Base-by-base conservation (phyloP, 2,113 vertebrate genomes). In the Sminthopsis crassicaudata region DNA sequence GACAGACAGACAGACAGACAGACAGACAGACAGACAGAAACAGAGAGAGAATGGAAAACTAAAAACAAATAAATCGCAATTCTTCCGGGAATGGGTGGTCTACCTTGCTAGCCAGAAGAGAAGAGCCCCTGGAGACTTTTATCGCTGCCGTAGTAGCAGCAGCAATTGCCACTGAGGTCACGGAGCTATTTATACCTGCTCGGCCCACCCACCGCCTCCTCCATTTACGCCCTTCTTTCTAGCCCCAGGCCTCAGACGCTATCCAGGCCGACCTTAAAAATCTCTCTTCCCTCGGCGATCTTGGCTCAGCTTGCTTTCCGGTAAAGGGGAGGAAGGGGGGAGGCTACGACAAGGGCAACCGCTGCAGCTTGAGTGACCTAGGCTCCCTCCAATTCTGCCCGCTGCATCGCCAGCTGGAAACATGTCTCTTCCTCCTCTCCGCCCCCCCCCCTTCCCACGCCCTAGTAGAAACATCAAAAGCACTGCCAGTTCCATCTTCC, bases 161-260 rank as follows among this genome's bases (percentile, higher is more conserved):
- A 84, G 92, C 93, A 0, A 92, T 90, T 76, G 91, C 93, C 1
- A 93, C 96, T 42, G 94, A 96, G 94, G 96, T 94, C 95, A 91
- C 94, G 53, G 60, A 95, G 96, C 97, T 97, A 97, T 97, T 97
- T 97, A 98, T 98, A 98, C 95, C 90, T 46, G 95, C 95, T 76
- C 96, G 97, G 97, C 96, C 97, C 97, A 96, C 97, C 92, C 76
- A 94, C 93, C 93, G 97, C 96, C 94, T 95, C 94, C 96, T 96
- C 95, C 96, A 96, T 96, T 89, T 30, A 94, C 91, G 93, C 96
- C 94, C 95, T 95, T 22, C 46, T 54, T 76, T 89, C 91, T 30
- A 67, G 90, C 53, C 27, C 55, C 51, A 67, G 51, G 25, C 93
- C n/a, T 84, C 16, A 6, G 22, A 84, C 16, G 19, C 16, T 42